These are phyloP conservation scores for Ephialtes manifestator DNA, from an alignment of 2,888 invertebrate species.

Conservation along the genomic window DNA sequence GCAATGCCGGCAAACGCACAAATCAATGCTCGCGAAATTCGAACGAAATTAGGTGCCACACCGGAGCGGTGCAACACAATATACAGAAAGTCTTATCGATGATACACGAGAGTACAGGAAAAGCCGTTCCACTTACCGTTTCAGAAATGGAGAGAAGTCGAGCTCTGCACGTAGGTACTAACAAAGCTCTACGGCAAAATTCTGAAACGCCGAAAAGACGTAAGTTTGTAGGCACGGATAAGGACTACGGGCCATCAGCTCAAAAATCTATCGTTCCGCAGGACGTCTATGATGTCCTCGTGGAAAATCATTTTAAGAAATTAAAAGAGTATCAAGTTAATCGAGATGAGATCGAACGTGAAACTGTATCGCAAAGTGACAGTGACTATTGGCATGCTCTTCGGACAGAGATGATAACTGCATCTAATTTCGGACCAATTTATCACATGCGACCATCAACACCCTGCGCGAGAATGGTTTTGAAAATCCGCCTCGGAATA, in stretches of 20 bases:
- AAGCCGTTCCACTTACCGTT: slow-evolving; percentile 7
- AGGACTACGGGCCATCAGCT: not conserved
- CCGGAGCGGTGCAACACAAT: slow-evolving; percentile 67
- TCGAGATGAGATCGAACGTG: slow-evolving; percentile 31
- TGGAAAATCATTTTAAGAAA: not conserved
- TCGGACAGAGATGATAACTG: slow-evolving; percentile 65
- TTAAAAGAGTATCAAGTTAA: not conserved
- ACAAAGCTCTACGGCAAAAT: not conserved
- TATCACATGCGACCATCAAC: slow-evolving; percentile 60
- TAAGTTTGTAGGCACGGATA: not conserved
- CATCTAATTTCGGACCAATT: slow-evolving; percentile 68
- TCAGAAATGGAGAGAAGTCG: slow-evolving; percentile 20
- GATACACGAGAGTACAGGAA: not conserved
- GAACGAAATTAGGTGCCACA: slow-evolving; percentile 76
- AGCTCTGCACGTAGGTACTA: not conserved
- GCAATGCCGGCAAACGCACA: slow-evolving; percentile 71
- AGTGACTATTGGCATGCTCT: slow-evolving; percentile 31
- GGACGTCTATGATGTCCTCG: not conserved
- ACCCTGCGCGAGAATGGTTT: slow-evolving; percentile 56
- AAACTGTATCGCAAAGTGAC: slow-evolving; percentile 23
- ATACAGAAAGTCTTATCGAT: slow-evolving; percentile 67
- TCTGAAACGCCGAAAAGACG: not conserved
- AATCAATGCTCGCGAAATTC: slow-evolving; percentile 74
- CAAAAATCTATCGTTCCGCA: not conserved
- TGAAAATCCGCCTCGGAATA: slow-evolving; percentile 58